Evolutionary conservation across 2,797 vertebrate genomes (phyloP).

Genomic region (Heteromormyrus szaboi): DNA sequence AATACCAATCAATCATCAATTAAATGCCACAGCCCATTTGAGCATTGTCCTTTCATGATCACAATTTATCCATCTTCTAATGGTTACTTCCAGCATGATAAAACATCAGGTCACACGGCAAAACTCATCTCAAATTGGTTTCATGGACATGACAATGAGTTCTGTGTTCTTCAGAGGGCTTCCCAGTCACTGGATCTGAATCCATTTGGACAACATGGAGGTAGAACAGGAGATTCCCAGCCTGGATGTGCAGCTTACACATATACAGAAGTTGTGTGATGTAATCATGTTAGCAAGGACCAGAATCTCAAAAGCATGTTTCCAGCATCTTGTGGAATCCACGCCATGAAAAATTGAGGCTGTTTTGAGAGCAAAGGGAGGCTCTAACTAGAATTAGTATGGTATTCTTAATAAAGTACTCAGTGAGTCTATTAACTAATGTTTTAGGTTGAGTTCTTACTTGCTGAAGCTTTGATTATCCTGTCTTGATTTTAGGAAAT

Average conservation of each 20-base stretch:
- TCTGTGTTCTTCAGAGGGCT: background rate
- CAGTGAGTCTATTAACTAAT: background rate
- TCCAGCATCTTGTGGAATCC: background rate
- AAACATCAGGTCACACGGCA: background rate
- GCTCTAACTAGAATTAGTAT: background rate
- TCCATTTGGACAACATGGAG: background rate
- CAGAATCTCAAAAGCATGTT: background rate
- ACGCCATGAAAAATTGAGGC: background rate
- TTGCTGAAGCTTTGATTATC: background rate
- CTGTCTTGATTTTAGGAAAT: background rate
- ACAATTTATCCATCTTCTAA: background rate
- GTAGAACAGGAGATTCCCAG: background rate
- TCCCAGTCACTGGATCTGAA: background rate
- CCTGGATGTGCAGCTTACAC: background rate
- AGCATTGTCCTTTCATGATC: background rate
- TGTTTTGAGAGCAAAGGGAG: background rate
- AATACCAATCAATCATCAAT: background rate
- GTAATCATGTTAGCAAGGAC: background rate
- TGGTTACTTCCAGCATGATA: background rate
- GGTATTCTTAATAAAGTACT: background rate
- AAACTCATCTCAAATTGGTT: background rate
- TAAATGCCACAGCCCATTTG: background rate
- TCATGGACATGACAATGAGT: background rate
- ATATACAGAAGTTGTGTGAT: background rate
- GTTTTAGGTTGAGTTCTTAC: background rate